Base-by-base conservation (phyloP, 2,888 invertebrate species). In the Spisula subtruncata region DNA sequence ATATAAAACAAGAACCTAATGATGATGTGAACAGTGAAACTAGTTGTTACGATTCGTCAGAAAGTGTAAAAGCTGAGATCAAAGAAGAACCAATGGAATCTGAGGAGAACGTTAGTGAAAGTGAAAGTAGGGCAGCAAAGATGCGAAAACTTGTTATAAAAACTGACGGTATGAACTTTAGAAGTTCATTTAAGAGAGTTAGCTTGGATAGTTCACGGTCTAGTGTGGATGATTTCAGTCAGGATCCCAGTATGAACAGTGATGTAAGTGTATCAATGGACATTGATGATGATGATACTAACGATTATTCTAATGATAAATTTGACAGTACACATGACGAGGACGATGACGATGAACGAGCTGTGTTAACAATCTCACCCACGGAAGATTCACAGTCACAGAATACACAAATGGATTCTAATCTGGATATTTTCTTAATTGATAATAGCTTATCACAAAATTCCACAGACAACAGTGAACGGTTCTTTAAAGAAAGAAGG, bases 111-210 rank as follows among this genome's bases (percentile, higher is more conserved):
- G 4, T 25, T n/a, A 46, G 51, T n/a, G 35, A 29, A 6, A 18
- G 6, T 10, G 85, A 79, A 71, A 60, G 80, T n/a, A 87, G 81
- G n/a, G 54, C 83, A 0, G 81, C 85, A 6, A 90, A 91, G 56
- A 89, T 94, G 89, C 91, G 92, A 80, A 94, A 93, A 87, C 90
- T 95, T 56, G 94, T 95, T 25, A 95, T 95, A 18, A 92, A 94
- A 81, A 93, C 93, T 54, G 94, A 95, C 85, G 94, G 95, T 12
- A 90, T 93, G 81, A 93, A 93, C 41, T 94, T 94, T 85, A 93
- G 93, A 41, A 95, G 95, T 91, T 91, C 93, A 1, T 92, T 92
- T 81, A 92, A 92, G 71, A 85, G 91, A 51, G 71, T 66, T 14
- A 91, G 91, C 66, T 32, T 91, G 16, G 91, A 90, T 25, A 86